phyloP scores from a whole-genome alignment of 1,140 invertebrate species.

The Centruroides vittatus region DNA sequence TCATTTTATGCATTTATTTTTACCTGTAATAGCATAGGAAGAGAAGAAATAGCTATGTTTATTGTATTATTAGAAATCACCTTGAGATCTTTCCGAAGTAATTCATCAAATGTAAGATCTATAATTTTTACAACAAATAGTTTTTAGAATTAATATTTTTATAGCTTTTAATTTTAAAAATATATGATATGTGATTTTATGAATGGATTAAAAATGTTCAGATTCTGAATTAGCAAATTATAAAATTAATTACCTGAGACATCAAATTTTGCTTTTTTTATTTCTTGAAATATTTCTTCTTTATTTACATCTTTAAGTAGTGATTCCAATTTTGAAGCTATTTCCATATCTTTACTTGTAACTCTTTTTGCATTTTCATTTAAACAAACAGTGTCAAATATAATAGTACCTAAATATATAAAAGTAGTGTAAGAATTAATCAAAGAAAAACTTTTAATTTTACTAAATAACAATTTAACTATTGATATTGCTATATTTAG shows the following conservation, averaged over 20 bases:
- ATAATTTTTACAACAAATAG: neutral
- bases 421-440: neutral
- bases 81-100: slow-evolving; percentile 50
- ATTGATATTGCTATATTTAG: too few species aligned
- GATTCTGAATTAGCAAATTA: too few species aligned
- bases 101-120: slow-evolving; percentile 28
- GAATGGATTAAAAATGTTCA: too few species aligned
- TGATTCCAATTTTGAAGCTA: slow-evolving; percentile 27
- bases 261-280: slow-evolving; percentile 42
- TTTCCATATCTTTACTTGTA: slow-evolving; percentile 41
- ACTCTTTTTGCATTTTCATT: slow-evolving; percentile 41
- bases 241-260: slow-evolving; percentile 20
- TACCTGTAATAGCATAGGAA: slow-evolving; percentile 37
- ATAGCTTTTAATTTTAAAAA: too few species aligned
- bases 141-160: neutral
- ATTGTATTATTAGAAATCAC: slow-evolving; percentile 24
- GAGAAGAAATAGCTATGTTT: slow-evolving; percentile 40
- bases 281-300: slow-evolving; percentile 31
- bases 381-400: slow-evolving; percentile 56
- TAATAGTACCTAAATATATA: slow-evolving; percentile 44
- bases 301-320: slow-evolving; percentile 24
- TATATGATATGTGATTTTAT: too few species aligned
- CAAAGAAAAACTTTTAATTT: too few species aligned
- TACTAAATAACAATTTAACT: too few species aligned
- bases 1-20: neutral